A percentile compares a stretch with the other conserved stretches of the same genome.
Conservation (phyloP, 1,140 invertebrate genomes). For the Cephus cinctus region DNA sequence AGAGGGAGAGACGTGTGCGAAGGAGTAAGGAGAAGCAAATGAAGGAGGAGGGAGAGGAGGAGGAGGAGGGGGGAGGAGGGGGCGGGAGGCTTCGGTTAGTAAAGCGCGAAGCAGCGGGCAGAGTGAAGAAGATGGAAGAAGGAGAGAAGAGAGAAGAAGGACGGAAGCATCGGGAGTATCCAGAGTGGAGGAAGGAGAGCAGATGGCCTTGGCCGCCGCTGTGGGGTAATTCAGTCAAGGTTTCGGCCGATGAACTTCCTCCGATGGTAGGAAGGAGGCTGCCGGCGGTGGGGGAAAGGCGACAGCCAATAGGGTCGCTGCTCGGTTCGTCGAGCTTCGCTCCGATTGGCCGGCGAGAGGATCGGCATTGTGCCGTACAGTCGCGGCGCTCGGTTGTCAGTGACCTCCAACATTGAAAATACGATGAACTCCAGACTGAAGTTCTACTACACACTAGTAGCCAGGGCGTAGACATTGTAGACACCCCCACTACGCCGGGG, state of each 20-base stretch:
- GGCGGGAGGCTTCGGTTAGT: too few relatives aligned
- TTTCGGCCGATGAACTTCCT: slow-evolving; percentile 65
- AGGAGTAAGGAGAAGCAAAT: slow-evolving; percentile 3
- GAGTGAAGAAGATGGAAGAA: too few relatives aligned
- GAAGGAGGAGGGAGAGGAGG: slow-evolving; percentile 9
- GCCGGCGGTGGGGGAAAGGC: slow-evolving; percentile 18
- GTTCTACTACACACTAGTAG: slow-evolving; percentile 34
- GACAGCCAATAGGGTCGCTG: slow-evolving; percentile 36
- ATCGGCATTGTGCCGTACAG: slow-evolving; percentile 14
- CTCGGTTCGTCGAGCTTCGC: not conserved
- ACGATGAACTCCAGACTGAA: slow-evolving; percentile 62
- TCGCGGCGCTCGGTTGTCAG: slow-evolving; percentile 51
- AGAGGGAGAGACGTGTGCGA: slow-evolving; percentile 13
- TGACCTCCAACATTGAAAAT: slow-evolving; percentile 65
- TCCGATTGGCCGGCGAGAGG: slow-evolving; percentile 10
- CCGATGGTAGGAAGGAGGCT: slow-evolving; percentile 32
- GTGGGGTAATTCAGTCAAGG: slow-evolving; percentile 72
- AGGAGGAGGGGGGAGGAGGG: slow-evolving; percentile 4
- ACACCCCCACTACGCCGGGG: slow-evolving; percentile 45
- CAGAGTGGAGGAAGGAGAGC: not conserved
- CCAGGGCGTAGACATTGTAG: slow-evolving; percentile 49
- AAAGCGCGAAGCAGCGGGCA: too few relatives aligned
- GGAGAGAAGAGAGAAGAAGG: too few relatives aligned
- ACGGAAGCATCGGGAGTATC: too few relatives aligned
- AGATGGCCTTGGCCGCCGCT: slow-evolving; percentile 61